phyloP scores from a whole-genome alignment of 2,888 invertebrate species.

The Noctuana brunneofusca region DNA sequence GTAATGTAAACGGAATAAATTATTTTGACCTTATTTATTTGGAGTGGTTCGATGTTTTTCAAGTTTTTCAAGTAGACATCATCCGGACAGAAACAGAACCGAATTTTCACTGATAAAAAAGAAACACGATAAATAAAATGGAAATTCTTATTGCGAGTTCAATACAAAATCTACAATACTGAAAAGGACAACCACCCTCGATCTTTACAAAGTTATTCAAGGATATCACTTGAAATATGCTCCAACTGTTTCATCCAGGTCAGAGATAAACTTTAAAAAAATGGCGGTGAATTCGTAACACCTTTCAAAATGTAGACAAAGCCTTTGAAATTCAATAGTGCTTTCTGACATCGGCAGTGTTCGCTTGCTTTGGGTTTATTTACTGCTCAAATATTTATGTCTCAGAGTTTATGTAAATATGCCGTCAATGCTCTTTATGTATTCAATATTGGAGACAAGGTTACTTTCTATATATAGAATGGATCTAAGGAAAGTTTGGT shows the following conservation, averaged over 20 bases:
- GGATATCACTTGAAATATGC: conserved; percentile 18
- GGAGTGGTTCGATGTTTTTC: conserved; percentile 2
- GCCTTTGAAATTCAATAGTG: conserved; percentile 39
- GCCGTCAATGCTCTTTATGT: conserved; percentile 23
- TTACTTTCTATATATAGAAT: conserved; percentile 7
- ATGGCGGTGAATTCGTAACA: conserved; percentile 28
- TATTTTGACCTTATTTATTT: neutral
- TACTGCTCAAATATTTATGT: conserved; percentile 30
- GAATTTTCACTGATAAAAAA: neutral
- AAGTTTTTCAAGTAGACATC: neutral
- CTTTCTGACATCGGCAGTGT: conserved; percentile 33
- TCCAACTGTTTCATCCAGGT: conserved; percentile 19
- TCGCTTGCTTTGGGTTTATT: conserved; percentile 24
- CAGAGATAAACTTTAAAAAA: conserved; percentile 26
- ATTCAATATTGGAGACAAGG: conserved; percentile 22
- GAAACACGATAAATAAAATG: conserved; percentile 15
- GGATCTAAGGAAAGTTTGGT: neutral
- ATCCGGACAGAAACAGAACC: neutral
- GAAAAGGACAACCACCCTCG: conserved; percentile 17
- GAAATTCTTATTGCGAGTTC: conserved; percentile 2
- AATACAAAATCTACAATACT: conserved; percentile 6
- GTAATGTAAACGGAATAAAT: neutral
- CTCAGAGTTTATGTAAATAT: conserved; percentile 18
- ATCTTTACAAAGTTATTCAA: conserved; percentile 17
- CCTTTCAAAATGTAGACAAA: conserved; percentile 36